Evolutionary conservation across 2,113 vertebrate species (phyloP), one percentile per base, ranked within the genome.

Genomic region (Coracopsis vasa): DNA sequence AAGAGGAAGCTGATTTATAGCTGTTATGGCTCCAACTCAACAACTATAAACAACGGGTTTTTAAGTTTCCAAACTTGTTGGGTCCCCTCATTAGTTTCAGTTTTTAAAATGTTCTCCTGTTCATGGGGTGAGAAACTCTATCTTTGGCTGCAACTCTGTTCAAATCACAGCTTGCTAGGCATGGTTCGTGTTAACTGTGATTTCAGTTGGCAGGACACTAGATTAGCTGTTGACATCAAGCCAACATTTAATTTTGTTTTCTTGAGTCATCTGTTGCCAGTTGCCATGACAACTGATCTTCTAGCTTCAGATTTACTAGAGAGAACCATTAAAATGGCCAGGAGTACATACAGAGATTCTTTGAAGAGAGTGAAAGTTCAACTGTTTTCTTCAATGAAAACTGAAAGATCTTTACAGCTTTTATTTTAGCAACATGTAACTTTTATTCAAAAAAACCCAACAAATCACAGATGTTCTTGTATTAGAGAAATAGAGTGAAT

Each of bases 201-300:
- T 96, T 96, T 94, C 88, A 94, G 92, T 89, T 97, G 96, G 96
- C 96, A 96, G 86, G 92, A 89, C 95, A 95, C 91, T 96, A 89
- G 94, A 97, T 97, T 95, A 95, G 94, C 77, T 95, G 86, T 87
- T 97, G 95, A 97, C 51, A 97, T 87, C 86, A 86, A 95, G 96
- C 96, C 96, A 97, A 95, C 96, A 95, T 97, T 95, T 96, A 95
- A 95, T 96, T 97, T 92, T 87, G 95, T 96, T 96, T 96, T 95
- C 93, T 96, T 97, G 91, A 96, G 91, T 97, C 96, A 95, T 97
- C 96, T 97, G 94, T 95, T 96, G 89, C 95, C 92, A 92, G 95
- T 96, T 96, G 56, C 95, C 91, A 95, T 97, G 96, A 95, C 95
- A 96, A 97, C 95, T 89, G 91, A 86, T 96, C 93, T 95, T 89